Base-by-base conservation (phyloP, 2,888 invertebrate species). In the Microctonus hyperodae region DNA sequence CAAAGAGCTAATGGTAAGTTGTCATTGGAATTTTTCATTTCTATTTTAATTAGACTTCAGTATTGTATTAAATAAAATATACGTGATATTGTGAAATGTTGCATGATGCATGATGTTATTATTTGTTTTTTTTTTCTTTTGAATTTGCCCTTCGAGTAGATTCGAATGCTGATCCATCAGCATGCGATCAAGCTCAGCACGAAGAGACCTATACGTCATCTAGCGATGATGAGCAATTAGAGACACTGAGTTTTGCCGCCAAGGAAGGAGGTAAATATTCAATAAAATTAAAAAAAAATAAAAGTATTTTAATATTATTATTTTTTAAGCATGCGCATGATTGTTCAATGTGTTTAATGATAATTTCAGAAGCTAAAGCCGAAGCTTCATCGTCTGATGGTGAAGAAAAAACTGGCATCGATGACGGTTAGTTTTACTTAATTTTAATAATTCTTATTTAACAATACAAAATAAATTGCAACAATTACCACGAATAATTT, bases 1-100 rank as follows among this genome's bases (percentile, higher is more conserved):
- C 91, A 91, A 84, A 90, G 94, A 80, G 91, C 94, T 78, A 94
- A 94, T 88, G 95, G 95, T 95, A 85, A 89, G 88, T 85, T 35
- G 1, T 51, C 7, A 23, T 62, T 69, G 44, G 25, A 25, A 7
- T 10, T 48, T n/a, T 51, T 28, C 13, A n/a, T 55, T 22, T 10
- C 13, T 28, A 5, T 31, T 28, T 51, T 40, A 10, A 50, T 57
- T 57, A 58, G n/a, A 23, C 2, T n/a, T 44, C 7, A 7, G 13
- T 10, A 7, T 35, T 59, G n/a, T 59, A 48, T 55, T 28, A 31
- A 48, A 33, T 16, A 44, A 44, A 6, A 16, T n/a, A 20, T 16
- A 16, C 9, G 16, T 44, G 25, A 59, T 37, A 16, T 58, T 33
- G 31, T 28, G 25, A 35, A 11, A 22, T 11, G 50, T 55, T 61